Evolutionary conservation across 1,140 invertebrate genomes (phyloP), one percentile per base, ranked within the genome.

Genomic region (Diprion similis): DNA sequence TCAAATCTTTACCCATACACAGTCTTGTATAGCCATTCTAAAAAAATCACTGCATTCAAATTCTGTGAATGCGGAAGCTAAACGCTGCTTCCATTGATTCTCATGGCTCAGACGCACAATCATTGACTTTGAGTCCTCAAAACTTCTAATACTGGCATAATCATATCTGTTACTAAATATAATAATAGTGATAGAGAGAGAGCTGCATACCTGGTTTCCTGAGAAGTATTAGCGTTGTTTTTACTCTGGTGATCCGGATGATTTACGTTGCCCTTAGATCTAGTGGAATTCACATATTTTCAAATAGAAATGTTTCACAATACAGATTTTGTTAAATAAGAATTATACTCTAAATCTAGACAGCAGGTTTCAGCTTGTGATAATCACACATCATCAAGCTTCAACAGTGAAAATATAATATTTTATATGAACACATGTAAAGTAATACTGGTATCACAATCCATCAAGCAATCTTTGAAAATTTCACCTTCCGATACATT

Each of bases 181-280:
- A 48, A 76, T 67, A 68, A 48, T 37, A 76, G 67, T 13, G 46
- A 51, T 46, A 59, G 51, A n/a, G n/a, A n/a, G 51, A 59, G 24
- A 59, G 51, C 51, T 73, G 77, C 84, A 74, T 86, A 86, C 85
- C 85, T 86, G 78, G 51, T 75, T 17, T 86, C 81, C 46, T 77
- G 73, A 19, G 77, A 74, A 73, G 79, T 79, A 59, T 83, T 83
- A 74, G 79, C 73, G 71, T 76, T 65, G 80, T 77, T 83, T 77
- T 82, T 82, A 76, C 74, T 78, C 24, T 78, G 75, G 71, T 75
- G 82, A 77, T 86, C 83, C 77, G 78, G 82, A 77, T 80, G 80
- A 80, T 75, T 84, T 81, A 81, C 68, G 84, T 79, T 83, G 79
- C 79, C 85, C 77, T 84, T 84, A 76, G 81, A 85, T 85, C 85